Conservation (phyloP, 2,113 vertebrate genomes). For the Coregonus clupeaformis region DNA sequence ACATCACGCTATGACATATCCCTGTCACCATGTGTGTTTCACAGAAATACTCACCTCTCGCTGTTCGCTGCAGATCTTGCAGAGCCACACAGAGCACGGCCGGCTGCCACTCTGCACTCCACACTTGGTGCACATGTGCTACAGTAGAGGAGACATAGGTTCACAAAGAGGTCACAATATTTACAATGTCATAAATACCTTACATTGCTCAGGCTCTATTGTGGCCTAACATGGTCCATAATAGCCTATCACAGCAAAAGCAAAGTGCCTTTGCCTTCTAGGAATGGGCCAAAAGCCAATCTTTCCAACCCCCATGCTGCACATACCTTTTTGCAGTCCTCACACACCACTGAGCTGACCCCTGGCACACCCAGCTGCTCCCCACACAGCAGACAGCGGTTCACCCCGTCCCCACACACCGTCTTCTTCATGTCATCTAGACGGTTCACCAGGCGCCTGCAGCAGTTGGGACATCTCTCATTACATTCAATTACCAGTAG, state of each 20-base stretch:
- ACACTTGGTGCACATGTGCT: slow-evolving; percentile 95
- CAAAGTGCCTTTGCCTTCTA: not conserved
- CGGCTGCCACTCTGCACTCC: slow-evolving; percentile 86
- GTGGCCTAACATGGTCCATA: not conserved
- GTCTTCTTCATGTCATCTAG: slow-evolving; percentile 93
- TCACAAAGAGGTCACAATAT: not conserved
- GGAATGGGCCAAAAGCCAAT: not conserved
- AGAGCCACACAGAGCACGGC: slow-evolving; percentile 89
- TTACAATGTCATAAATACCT: not conserved
- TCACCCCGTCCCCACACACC: slow-evolving; percentile 88
- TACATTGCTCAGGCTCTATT: not conserved
- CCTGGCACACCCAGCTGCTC: slow-evolving; percentile 86
- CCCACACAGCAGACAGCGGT: slow-evolving; percentile 92
- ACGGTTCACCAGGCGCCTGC: slow-evolving; percentile 88
- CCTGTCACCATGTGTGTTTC: not conserved
- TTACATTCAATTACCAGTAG: not conserved
- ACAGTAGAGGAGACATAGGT: slow-evolving; percentile 21
- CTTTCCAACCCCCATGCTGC: slow-evolving; percentile 22
- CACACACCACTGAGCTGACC: slow-evolving; percentile 86
- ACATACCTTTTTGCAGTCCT: slow-evolving; percentile 95
- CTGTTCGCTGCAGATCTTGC: slow-evolving; percentile 97
- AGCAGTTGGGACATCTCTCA: slow-evolving; percentile 14
- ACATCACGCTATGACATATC: not conserved
- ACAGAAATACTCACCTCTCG: slow-evolving; percentile 82
- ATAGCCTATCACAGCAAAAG: not conserved